phyloP scores from a whole-genome alignment of 2,888 invertebrate species.

The Cancer borealis region DNA sequence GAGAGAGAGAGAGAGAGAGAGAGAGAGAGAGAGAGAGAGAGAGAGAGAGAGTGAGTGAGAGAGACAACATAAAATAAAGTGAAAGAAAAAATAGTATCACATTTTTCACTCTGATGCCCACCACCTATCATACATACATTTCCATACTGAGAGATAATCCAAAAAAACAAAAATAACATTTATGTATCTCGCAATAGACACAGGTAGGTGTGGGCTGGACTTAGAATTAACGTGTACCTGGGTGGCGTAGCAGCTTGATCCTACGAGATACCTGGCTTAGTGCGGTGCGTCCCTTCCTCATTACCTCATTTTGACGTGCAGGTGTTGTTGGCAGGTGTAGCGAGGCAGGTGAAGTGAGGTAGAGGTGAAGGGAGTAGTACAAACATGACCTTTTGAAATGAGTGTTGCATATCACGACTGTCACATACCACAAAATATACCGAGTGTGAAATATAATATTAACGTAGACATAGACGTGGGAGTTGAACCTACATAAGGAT shows the following conservation, averaged over 20 bases:
- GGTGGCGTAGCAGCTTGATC: background rate
- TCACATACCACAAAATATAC: background rate
- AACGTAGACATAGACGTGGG: background rate
- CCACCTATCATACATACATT: background rate
- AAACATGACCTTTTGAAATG: no score
- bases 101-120: background rate
- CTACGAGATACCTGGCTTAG: no score
- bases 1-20: slow-evolving; percentile 9
- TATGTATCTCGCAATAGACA: background rate
- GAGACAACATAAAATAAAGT: background rate
- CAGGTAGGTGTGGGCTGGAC: background rate
- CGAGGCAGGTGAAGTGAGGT: background rate
- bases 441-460: background rate
- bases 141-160: background rate
- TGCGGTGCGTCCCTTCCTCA: background rate
- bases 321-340: background rate
- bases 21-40: slow-evolving; percentile 20
- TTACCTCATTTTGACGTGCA: background rate
- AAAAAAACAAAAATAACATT: background rate
- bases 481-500: background rate
- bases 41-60: slow-evolving; percentile 20
- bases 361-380: background rate
- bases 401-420: background rate
- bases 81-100: background rate
- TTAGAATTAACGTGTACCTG: background rate